A percentile compares a stretch with the other conserved stretches of the same genome.
These are phyloP conservation scores for Drosophila miranda DNA, from an alignment of 1,140 invertebrate species.

Conservation along the genomic window DNA sequence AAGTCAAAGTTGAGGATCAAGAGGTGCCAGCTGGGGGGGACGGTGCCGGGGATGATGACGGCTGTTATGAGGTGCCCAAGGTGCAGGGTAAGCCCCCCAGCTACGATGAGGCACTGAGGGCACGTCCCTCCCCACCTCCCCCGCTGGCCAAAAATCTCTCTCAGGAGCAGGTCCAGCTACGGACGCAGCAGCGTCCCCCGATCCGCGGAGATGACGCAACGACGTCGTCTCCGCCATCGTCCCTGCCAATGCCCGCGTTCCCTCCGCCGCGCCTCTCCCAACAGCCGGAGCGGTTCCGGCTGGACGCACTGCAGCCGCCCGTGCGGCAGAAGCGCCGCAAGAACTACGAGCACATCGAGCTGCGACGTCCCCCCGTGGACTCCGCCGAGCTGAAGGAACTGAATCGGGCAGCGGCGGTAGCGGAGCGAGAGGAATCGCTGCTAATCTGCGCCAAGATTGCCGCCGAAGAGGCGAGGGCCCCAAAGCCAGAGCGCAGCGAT, in stretches of 20 bases:
- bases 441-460: slow-evolving; percentile 50
- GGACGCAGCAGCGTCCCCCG: slow-evolving; percentile 36
- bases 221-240: slow-evolving; percentile 30
- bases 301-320: slow-evolving; percentile 51
- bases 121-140: slow-evolving; percentile 36
- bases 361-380: slow-evolving; percentile 63
- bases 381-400: slow-evolving; percentile 63
- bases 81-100: slow-evolving; percentile 51
- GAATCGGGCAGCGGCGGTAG: slow-evolving; percentile 43
- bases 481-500: slow-evolving; percentile 74
- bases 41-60: slow-evolving; percentile 21
- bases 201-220: slow-evolving; percentile 17
- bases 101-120: slow-evolving; percentile 58
- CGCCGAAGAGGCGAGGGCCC: slow-evolving; percentile 51
- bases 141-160: slow-evolving; percentile 51
- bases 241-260: slow-evolving; percentile 68
- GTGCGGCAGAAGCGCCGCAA: slow-evolving; percentile 59
- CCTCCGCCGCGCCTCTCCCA: slow-evolving; percentile 69
- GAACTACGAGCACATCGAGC: slow-evolving; percentile 74
- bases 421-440: slow-evolving; percentile 65
- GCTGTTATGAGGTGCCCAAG: slow-evolving; percentile 72
- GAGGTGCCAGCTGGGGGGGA: not conserved
- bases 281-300: slow-evolving; percentile 40
- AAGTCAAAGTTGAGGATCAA: too few relatives aligned
- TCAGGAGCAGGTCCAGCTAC: slow-evolving; percentile 55